Evolutionary conservation across 1,140 invertebrate genomes (phyloP).

Genomic region (Lordiphosa stackelbergi): DNA sequence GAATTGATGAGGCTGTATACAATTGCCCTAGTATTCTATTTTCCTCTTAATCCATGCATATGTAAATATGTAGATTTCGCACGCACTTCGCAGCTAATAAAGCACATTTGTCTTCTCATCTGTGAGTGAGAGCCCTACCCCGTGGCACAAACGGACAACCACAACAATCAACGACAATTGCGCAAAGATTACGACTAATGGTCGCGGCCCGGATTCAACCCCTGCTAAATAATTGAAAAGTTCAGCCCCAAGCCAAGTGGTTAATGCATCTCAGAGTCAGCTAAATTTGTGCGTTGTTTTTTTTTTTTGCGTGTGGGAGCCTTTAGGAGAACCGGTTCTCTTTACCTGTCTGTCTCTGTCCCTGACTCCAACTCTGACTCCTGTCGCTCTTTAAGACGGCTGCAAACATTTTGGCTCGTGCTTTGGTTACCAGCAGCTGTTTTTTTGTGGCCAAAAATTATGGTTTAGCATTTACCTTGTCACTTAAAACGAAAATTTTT

Average conservation of each 20-base stretch:
- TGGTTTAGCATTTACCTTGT: constrained; percentile 66
- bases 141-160: constrained; percentile 33
- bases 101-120: constrained; percentile 31
- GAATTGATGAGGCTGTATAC: constrained; percentile 19
- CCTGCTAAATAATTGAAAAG: too few relatives aligned
- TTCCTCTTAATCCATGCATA: constrained; percentile 17
- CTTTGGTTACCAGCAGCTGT: constrained; percentile 38
- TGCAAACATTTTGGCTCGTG: constrained; percentile 60
- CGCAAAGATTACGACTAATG: constrained; percentile 67
- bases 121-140: constrained; percentile 30
- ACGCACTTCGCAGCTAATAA: constrained; percentile 59
- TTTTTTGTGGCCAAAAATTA: constrained; percentile 45
- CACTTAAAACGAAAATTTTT: constrained; percentile 54
- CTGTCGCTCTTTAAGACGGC: constrained; percentile 29
- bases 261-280: not conserved
- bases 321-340: not conserved
- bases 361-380: constrained; percentile 13
- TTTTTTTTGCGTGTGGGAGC: too few relatives aligned
- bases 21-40: constrained; percentile 20
- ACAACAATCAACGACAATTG: constrained; percentile 66
- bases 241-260: constrained; percentile 16
- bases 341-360: not conserved
- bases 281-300: too few relatives aligned
- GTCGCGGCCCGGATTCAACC: constrained; percentile 8
- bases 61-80: constrained; percentile 40